Evolutionary conservation across 2,888 invertebrate genomes (phyloP).

Genomic region (Oxytorus armatus): DNA sequence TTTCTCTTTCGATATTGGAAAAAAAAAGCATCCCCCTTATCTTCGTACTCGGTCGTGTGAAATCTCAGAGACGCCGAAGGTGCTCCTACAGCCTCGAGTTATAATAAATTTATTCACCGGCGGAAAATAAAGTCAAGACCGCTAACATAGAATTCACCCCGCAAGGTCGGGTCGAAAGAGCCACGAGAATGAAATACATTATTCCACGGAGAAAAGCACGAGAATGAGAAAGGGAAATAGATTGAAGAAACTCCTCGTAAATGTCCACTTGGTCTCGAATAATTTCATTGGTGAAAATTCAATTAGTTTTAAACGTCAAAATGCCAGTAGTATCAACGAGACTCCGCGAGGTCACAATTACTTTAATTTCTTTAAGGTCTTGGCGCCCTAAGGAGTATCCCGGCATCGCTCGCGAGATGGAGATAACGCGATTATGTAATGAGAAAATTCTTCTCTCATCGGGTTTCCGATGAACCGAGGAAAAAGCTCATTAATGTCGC

Average conservation of each 20-base stretch:
- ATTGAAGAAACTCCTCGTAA: conserved; percentile 34
- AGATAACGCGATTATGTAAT: conserved; percentile 31
- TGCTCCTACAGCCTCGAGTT: conserved; percentile 1
- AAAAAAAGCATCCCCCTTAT: not conserved
- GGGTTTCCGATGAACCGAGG: conserved; percentile 33
- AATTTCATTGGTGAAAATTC: conserved; percentile 57
- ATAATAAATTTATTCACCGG: conserved; percentile 26
- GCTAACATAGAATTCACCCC: conserved; percentile 33
- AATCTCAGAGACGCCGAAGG: too few species aligned
- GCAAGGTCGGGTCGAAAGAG: conserved; percentile 31
- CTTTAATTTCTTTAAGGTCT: conserved; percentile 27
- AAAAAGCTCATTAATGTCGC: conserved; percentile 48
- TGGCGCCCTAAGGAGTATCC: not conserved
- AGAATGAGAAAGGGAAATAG: not conserved
- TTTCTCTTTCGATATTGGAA: not conserved
- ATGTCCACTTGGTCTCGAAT: conserved; percentile 34
- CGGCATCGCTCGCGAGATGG: conserved; percentile 23
- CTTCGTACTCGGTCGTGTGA: too few species aligned
- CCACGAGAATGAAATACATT: conserved; percentile 46
- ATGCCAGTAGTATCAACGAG: conserved; percentile 43
- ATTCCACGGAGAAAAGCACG: conserved; percentile 26
- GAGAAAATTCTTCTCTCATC: conserved; percentile 40
- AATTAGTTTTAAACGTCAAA: conserved; percentile 51
- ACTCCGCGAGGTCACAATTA: conserved; percentile 31
- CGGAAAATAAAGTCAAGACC: conserved; percentile 16